Base-by-base conservation (phyloP, 2,113 vertebrate species). In the Chamaetylas fuelleborni region DNA sequence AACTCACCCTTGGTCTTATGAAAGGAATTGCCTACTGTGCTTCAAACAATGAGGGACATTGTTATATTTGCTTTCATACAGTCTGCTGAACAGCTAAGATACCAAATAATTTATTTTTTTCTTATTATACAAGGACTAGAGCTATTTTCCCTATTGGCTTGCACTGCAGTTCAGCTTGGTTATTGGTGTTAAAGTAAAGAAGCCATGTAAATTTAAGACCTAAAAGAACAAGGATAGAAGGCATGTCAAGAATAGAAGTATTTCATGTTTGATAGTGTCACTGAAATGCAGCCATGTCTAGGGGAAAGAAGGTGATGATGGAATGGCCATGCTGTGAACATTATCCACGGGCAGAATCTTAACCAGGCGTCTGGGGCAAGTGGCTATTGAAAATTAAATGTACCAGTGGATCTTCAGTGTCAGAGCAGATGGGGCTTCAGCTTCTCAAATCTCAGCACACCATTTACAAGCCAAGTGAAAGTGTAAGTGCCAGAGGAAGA, bases 41-140 rank as follows among this genome's bases (percentile, higher is more conserved):
- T 58, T 91, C 58, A 90, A 36, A 88, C 83, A 83, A 83, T 1
- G 12, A 91, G 26, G 22, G 62, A 25, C 34, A 25, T 47, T 58
- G 54, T 73, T 92, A 58, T 91, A 73, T 91, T 95, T 96, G 74
- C 60, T 90, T 93, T 93, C 58, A 54, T 31, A 20, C 31, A 76
- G 60, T n/a, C 65, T 82, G 47, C 67, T 91, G 48, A 86, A 47
- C 33, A 54, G 50, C 74, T 74, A 66, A 91, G 58, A 85, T 48
- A 43, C 15, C 45, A 88, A 88, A 57, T 74, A 83, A 80, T 84
- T 74, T 81, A 31, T 72, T 90, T 79, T 72, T 61, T 84, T 62
- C 28, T 58, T 92, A 29, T 28, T 62, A 14, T 38, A 33, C 14
- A 36, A 42, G 7, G 14, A 73, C n/a, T 92, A 57, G 60, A 90